These are phyloP conservation scores for Redunca redunca DNA, from an alignment of 2,113 vertebrate genomes.

Conservation along the genomic window DNA sequence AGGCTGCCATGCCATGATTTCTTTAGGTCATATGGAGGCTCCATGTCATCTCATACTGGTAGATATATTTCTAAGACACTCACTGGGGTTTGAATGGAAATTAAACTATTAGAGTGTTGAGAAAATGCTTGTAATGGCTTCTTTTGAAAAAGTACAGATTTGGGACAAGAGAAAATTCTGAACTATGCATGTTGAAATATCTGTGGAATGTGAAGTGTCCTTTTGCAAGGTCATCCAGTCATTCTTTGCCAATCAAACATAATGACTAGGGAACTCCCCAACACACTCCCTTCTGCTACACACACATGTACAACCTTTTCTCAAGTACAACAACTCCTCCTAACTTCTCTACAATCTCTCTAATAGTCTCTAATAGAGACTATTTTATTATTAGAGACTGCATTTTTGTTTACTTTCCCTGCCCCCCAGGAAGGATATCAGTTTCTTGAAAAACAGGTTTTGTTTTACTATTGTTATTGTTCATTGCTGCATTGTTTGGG, in stretches of 20 bases:
- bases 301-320: not conserved
- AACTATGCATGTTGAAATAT: not conserved
- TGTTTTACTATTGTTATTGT: not conserved
- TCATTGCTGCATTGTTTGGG: not conserved
- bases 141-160: not conserved
- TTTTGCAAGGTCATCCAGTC: not conserved
- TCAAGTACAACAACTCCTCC: not conserved
- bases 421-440: not conserved
- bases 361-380: no score
- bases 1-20: not conserved
- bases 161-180: not conserved
- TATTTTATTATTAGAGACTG: no score
- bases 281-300: not conserved
- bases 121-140: not conserved
- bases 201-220: not conserved
- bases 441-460: not conserved
- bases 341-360: not conserved
- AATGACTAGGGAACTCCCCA: not conserved
- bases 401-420: not conserved
- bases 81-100: not conserved
- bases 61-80: not conserved
- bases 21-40: not conserved
- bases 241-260: not conserved
- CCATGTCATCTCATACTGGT: not conserved
- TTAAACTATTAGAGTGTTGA: not conserved